phyloP scores from a whole-genome alignment of 2,888 invertebrate genomes.

The Tipula lateralis region DNA sequence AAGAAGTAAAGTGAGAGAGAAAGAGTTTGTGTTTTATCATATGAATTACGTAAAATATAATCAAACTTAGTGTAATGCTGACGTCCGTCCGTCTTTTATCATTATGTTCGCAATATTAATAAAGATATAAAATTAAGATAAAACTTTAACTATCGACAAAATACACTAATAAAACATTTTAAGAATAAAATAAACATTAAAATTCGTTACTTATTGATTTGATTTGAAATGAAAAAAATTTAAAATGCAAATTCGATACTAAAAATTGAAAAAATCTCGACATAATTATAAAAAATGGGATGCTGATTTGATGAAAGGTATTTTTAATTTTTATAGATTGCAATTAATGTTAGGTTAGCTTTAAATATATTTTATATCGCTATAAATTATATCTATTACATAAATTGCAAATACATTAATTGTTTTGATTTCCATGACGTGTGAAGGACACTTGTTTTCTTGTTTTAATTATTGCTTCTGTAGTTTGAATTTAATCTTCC shows the following conservation, averaged over 20 bases:
- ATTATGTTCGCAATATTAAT: background rate
- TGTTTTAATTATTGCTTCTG: background rate
- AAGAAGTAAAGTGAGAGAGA: too few species aligned
- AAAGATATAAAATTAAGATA: background rate
- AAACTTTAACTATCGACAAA: background rate
- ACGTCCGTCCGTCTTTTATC: background rate
- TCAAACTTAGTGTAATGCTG: background rate
- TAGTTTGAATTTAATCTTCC: background rate
- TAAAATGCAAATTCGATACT: background rate
- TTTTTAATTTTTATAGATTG: background rate
- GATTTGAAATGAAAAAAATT: background rate
- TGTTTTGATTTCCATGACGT: background rate
- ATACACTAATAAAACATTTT: background rate
- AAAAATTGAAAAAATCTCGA: background rate
- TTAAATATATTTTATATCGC: background rate
- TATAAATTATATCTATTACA: background rate
- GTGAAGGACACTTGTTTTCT: background rate
- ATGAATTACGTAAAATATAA: background rate
- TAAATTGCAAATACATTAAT: background rate
- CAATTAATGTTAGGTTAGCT: background rate
- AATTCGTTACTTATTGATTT: background rate
- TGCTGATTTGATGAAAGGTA: background rate
- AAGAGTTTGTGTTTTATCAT: too few species aligned
- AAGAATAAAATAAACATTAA: background rate
- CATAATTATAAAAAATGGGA: background rate